A percentile compares a stretch with the other conserved stretches of the same genome.
Conservation (phyloP, 2,888 invertebrate genomes). For the Timema cristinae region DNA sequence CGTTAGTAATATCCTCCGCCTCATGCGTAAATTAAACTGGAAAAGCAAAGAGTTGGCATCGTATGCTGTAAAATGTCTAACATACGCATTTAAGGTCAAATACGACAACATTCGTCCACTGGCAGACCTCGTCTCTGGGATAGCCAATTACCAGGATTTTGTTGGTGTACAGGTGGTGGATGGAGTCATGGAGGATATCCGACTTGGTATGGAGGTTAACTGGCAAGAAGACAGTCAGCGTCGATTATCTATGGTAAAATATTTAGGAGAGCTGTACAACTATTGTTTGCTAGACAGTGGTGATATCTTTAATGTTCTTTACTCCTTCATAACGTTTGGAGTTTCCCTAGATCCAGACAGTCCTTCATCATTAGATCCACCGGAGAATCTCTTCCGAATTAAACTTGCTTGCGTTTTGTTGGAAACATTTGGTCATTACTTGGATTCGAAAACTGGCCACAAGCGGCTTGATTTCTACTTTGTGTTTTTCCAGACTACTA, state of each 20-base stretch:
- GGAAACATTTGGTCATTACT: slow-evolving; percentile 92
- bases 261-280: slow-evolving; percentile 94
- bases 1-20: slow-evolving; percentile 75
- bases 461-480: slow-evolving; percentile 86
- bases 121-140: slow-evolving; percentile 84
- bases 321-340: slow-evolving; percentile 90
- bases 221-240: slow-evolving; percentile 89
- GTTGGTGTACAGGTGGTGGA: slow-evolving; percentile 80
- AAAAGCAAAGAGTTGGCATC: slow-evolving; percentile 67
- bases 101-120: slow-evolving; percentile 85
- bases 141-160: slow-evolving; percentile 77
- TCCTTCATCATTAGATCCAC: slow-evolving; percentile 72
- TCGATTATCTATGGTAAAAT: slow-evolving; percentile 89
- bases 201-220: slow-evolving; percentile 82
- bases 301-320: slow-evolving; percentile 80
- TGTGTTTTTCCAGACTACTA: slow-evolving; percentile 64
- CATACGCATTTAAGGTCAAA: slow-evolving; percentile 83
- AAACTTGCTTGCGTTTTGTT: slow-evolving; percentile 83
- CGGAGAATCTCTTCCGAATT: slow-evolving; percentile 85
- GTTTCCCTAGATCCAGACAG: slow-evolving; percentile 67
- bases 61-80: slow-evolving; percentile 81
- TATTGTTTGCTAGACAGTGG: slow-evolving; percentile 90
- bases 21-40: slow-evolving; percentile 90
- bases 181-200: slow-evolving; percentile 89
- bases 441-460: slow-evolving; percentile 86